Evolutionary conservation across 2,888 invertebrate species (phyloP).

Genomic region (Zygaena filipendulae): DNA sequence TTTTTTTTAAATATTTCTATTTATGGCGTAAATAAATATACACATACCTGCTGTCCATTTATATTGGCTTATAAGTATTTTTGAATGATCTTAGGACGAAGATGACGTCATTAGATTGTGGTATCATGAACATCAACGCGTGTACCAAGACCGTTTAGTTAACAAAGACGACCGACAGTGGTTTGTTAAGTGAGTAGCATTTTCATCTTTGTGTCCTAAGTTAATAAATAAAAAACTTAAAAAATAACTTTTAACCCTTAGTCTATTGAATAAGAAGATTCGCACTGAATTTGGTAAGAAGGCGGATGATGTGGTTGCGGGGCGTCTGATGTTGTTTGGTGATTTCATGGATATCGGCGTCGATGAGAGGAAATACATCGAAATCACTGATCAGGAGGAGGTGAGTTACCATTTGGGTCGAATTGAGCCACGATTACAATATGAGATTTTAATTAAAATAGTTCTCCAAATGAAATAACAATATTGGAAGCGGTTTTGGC

Average conservation of each 20-base stretch:
- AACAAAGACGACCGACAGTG: constrained; percentile 80
- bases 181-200: constrained; percentile 66
- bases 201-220: neutral
- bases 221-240: neutral
- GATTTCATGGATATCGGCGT: constrained; percentile 71
- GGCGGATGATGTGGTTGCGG: constrained; percentile 52
- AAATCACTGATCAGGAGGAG: constrained; percentile 71
- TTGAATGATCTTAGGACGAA: too few species aligned
- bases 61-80: too few species aligned
- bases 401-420: too few species aligned
- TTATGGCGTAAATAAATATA: too few species aligned
- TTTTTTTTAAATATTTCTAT: too few species aligned
- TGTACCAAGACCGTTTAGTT: constrained; percentile 88
- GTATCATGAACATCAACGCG: constrained; percentile 90
- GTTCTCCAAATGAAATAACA: too few species aligned
- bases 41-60: too few species aligned
- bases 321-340: constrained; percentile 71
- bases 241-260: too few species aligned
- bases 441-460: too few species aligned
- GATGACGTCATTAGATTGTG: constrained; percentile 79
- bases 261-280: constrained; percentile 68
- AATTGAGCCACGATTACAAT: too few species aligned
- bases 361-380: constrained; percentile 70
- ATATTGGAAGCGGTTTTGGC: too few species aligned
- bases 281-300: constrained; percentile 64